Evolutionary conservation across 1,140 invertebrate genomes (phyloP).

Genomic region (Oppia nitens): DNA sequence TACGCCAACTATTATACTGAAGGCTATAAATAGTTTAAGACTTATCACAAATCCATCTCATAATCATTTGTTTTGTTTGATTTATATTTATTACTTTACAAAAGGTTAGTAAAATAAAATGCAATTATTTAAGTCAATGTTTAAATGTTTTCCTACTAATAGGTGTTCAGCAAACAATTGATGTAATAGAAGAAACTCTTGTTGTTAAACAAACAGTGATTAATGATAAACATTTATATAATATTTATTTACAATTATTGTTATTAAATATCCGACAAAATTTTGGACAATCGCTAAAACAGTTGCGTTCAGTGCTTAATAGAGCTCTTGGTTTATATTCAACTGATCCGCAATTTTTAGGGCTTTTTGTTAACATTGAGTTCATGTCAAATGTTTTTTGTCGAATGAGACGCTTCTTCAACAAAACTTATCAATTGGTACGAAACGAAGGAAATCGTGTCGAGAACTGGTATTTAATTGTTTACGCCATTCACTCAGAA

Average conservation of each 20-base stretch:
- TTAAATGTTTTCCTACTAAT: not conserved
- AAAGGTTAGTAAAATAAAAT: not conserved
- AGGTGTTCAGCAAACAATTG: not conserved
- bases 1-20: not conserved
- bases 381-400: not conserved
- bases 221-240: not conserved
- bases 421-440: not conserved
- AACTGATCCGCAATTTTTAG: not conserved
- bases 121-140: not conserved
- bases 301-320: not conserved
- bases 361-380: not conserved
- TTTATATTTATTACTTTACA: not conserved
- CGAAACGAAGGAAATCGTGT: not conserved
- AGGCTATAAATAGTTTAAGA: not conserved
- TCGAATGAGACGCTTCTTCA: not conserved
- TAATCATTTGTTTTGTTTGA: not conserved
- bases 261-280: not conserved
- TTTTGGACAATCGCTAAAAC: not conserved
- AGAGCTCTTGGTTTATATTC: not conserved
- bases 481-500: not conserved
- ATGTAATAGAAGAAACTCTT: not conserved
- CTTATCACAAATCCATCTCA: not conserved
- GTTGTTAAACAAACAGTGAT: not conserved
- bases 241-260: not conserved
- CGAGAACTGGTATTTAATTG: not conserved